Evolutionary conservation across 2,797 vertebrate genomes (phyloP), one percentile per base, ranked within the genome.

Genomic region (Psittacula derbiana): DNA sequence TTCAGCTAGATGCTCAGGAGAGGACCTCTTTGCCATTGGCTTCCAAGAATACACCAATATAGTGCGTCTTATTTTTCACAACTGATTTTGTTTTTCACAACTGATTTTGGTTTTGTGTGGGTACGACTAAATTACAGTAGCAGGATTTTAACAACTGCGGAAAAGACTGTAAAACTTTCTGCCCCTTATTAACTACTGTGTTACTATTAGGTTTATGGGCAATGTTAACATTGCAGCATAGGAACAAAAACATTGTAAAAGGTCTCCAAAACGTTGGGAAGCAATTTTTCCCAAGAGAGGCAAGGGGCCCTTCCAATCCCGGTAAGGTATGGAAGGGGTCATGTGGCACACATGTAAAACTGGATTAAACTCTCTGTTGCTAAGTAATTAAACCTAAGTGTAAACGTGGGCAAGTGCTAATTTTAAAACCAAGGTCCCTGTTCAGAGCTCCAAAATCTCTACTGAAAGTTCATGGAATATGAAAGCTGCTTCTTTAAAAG

Each of bases 101-200:
- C 80, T 69, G 66, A 64, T 79, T 19, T 79, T 19, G 71, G 41
- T 38, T 94, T 95, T 87, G 70, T 79, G 65, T 69, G 87, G 27
- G 67, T 70, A 50, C 83, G 66, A 91, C 88, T 92, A 86, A 95
- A 97, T 94, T 95, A 95, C 75, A 94, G 95, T 93, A 97, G 92
- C 83, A 84, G 50, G 61, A 93, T 94, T 97, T 98, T 98, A 97
- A 93, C 95, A 97, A 92, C 79, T 85, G 90, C 4, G 33, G 94
- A 91, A 96, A 97, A 95, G 92, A 93, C 97, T 90, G 62, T 97
- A 97, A 98, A 98, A 96, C 95, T 97, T 98, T 97, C 92, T 96
- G 49, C 81, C 91, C 93, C 75, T 97, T 97, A 95, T 97, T 97
- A 97, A 97, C 95, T 94, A 91, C 97, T 41, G 61, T 82, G 94